A percentile compares a stretch with the other conserved stretches of the same genome.
Conservation (phyloP, 1,140 invertebrate species). For the Ceratosolen solmsi region DNA sequence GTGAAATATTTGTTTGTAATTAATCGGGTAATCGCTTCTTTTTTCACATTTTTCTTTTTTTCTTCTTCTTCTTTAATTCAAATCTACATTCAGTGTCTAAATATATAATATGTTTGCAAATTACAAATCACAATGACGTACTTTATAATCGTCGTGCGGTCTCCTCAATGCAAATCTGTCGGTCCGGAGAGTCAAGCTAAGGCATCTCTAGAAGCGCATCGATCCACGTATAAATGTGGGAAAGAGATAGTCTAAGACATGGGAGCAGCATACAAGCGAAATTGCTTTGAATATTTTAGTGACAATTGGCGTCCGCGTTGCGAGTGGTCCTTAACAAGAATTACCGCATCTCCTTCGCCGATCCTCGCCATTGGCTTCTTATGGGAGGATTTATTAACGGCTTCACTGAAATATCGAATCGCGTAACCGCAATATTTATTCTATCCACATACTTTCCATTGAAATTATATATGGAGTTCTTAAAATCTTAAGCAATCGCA, state of each 20-base stretch:
- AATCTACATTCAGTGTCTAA: too few relatives aligned
- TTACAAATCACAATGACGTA: neutral
- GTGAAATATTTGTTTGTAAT: too few relatives aligned
- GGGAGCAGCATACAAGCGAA: slow-evolving; percentile 13
- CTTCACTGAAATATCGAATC: neutral
- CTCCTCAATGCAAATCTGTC: slow-evolving; percentile 34
- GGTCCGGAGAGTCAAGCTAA: neutral
- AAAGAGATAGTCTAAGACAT: too few relatives aligned
- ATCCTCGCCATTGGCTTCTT: neutral
- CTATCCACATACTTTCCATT: neutral
- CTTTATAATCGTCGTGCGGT: neutral
- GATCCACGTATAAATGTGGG: slow-evolving; percentile 11
- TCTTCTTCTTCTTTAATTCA: too few relatives aligned
- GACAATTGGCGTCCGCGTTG: slow-evolving; percentile 8
- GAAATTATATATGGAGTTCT: too few relatives aligned
- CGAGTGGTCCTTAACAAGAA: slow-evolving; percentile 15
- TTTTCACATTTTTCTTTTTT: too few relatives aligned
- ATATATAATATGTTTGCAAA: too few relatives aligned
- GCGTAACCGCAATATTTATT: neutral
- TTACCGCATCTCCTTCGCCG: neutral
- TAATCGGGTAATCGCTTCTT: too few relatives aligned
- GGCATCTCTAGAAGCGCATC: neutral
- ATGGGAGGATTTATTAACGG: neutral
- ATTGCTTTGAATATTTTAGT: slow-evolving; percentile 51
- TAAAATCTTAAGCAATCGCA: too few relatives aligned